These are phyloP conservation scores for Enteromius trimaculatus DNA, from an alignment of 2,797 vertebrate species.

Conservation along the genomic window DNA sequence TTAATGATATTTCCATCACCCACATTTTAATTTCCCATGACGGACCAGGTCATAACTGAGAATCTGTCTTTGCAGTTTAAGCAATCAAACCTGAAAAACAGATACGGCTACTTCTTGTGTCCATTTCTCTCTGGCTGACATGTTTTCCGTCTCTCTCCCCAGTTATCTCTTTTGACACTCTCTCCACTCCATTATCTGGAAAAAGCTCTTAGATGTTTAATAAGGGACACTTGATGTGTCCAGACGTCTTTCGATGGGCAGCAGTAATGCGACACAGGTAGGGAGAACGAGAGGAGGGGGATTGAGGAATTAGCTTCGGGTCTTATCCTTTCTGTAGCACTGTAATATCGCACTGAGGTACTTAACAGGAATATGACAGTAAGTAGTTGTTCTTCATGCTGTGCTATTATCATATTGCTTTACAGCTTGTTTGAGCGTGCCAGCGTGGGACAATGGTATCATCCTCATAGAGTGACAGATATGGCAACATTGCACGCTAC, in stretches of 20 bases:
- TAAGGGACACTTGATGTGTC: conserved; percentile 58
- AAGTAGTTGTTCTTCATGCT: conserved; percentile 30
- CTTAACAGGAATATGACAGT: conserved; percentile 34
- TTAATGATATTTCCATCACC: conserved; percentile 48
- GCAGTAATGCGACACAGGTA: conserved; percentile 38
- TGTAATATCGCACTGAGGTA: conserved; percentile 28
- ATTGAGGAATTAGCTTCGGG: conserved; percentile 22
- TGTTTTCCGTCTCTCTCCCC: conserved; percentile 38
- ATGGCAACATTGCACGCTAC: neutral
- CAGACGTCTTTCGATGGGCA: conserved; percentile 36
- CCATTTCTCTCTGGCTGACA: conserved; percentile 42
- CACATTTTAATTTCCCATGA: conserved; percentile 57
- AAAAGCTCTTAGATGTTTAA: conserved; percentile 58
- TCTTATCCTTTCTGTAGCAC: conserved; percentile 18
- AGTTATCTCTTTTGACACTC: conserved; percentile 57
- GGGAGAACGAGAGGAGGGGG: neutral
- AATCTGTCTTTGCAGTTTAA: conserved; percentile 39
- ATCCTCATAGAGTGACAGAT: conserved; percentile 3
- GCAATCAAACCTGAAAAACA: conserved; percentile 34
- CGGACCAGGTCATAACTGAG: conserved; percentile 17
- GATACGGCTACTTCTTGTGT: conserved; percentile 26
- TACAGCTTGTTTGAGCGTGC: conserved; percentile 21
- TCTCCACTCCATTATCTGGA: conserved; percentile 53
- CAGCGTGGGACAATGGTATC: conserved; percentile 23
- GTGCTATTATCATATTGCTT: conserved; percentile 23